Percentiles rank a stretch among this genome's conserved stretches.
Conservation (phyloP, 2,113 vertebrate species). For the Notarius quadriscutis region DNA sequence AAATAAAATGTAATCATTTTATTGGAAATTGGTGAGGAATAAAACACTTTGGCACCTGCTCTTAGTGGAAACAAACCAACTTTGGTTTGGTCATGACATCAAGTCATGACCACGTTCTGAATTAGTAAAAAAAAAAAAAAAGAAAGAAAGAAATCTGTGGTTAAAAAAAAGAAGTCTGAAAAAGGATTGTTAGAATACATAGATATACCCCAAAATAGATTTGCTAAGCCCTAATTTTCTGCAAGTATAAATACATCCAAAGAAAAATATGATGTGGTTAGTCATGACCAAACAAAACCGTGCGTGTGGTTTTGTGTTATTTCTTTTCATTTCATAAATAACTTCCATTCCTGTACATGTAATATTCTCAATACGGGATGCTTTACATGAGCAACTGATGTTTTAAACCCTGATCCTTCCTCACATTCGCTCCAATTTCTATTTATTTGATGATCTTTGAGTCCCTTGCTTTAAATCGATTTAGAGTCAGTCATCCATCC, state of each 20-base stretch:
- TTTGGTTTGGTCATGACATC: background rate
- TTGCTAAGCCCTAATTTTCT: background rate
- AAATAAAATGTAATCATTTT: background rate
- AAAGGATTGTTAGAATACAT: background rate
- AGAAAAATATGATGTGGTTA: background rate
- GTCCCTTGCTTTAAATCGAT: background rate
- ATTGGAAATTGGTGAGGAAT: background rate
- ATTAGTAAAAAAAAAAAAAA: no score
- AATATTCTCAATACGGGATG: background rate
- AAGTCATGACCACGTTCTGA: background rate
- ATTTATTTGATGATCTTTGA: background rate
- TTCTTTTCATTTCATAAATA: background rate
- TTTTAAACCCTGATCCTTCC: background rate
- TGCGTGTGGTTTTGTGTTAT: background rate
- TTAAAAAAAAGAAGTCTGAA: no score
- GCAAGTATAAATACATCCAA: background rate
- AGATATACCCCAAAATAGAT: background rate
- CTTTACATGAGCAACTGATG: background rate
- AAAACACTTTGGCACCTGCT: background rate
- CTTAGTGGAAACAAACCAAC: background rate
- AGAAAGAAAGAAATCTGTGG: no score
- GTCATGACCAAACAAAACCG: background rate
- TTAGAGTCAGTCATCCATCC: background rate
- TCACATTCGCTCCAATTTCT: background rate
- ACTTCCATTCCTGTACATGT: background rate